phyloP scores from a whole-genome alignment of 2,113 vertebrate genomes.

The Bolborhynchus lineola region DNA sequence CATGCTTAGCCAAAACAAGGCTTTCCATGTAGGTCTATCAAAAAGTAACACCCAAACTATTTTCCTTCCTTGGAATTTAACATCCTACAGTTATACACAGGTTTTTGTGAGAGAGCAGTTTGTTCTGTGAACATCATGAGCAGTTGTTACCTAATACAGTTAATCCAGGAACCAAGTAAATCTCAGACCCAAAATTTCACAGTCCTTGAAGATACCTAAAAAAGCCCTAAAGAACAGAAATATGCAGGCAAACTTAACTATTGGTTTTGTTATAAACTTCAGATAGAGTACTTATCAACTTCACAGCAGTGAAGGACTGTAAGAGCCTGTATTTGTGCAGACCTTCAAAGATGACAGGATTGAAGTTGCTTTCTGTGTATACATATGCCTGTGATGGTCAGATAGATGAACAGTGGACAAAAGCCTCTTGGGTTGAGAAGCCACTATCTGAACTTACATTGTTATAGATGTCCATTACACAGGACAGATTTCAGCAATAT shows the following conservation, averaged over 20 bases:
- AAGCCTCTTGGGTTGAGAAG: neutral
- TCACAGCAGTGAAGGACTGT: neutral
- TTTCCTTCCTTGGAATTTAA: neutral
- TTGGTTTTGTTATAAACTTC: neutral
- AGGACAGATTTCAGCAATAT: neutral
- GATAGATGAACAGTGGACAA: neutral
- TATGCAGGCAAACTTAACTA: neutral
- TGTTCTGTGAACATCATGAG: neutral
- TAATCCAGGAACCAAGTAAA: neutral
- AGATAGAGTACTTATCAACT: neutral
- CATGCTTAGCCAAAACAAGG: conserved; percentile 10
- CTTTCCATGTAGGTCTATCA: neutral
- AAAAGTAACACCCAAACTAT: neutral
- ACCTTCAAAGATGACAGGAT: neutral
- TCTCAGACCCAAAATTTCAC: neutral
- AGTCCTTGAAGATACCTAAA: neutral
- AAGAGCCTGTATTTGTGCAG: neutral
- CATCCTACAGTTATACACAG: neutral
- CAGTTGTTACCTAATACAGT: neutral
- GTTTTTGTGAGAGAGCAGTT: neutral
- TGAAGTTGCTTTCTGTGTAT: neutral
- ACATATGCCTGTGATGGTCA: neutral
- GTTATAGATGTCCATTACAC: neutral
- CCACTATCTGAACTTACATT: neutral
- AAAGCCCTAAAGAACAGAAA: neutral